Conservation (phyloP, 2,797 vertebrate species). For the Yasuhikotakia modesta region DNA sequence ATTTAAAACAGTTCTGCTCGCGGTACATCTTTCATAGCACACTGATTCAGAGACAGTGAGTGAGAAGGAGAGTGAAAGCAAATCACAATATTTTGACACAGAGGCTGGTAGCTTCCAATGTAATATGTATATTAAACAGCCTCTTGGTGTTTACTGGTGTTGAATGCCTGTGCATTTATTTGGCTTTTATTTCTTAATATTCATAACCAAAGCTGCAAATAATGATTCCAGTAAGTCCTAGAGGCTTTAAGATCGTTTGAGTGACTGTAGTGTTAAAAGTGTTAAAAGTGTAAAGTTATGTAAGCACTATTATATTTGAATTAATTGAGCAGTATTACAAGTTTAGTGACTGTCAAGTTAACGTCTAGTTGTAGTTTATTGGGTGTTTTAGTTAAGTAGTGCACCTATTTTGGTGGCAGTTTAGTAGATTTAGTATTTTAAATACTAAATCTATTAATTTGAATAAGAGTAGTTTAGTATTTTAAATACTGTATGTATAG, state of each 20-base stretch:
- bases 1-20: constrained; percentile 39
- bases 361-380: neutral
- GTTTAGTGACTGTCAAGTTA: neutral
- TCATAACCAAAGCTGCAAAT: neutral
- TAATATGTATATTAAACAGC: constrained; percentile 40
- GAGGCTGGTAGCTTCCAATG: constrained; percentile 33
- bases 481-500: no score
- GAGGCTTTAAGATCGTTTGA: neutral
- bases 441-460: no score
- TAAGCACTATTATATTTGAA: neutral
- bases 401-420: neutral
- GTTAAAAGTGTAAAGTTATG: neutral
- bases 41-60: neutral
- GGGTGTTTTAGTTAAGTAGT: neutral
- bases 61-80: neutral
- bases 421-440: neutral
- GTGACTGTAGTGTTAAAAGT: neutral
- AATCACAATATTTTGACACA: constrained; percentile 11
- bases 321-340: neutral
- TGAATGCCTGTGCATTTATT: constrained; percentile 1
- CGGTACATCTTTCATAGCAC: constrained; percentile 53
- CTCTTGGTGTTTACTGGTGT: constrained; percentile 27
- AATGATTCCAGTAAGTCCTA: neutral
- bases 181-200: constrained; percentile 2
- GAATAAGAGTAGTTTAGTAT: no score